Evolutionary conservation across 2,888 invertebrate genomes (phyloP), one percentile per base, ranked within the genome.

Genomic region (Epirrhoe tristata): DNA sequence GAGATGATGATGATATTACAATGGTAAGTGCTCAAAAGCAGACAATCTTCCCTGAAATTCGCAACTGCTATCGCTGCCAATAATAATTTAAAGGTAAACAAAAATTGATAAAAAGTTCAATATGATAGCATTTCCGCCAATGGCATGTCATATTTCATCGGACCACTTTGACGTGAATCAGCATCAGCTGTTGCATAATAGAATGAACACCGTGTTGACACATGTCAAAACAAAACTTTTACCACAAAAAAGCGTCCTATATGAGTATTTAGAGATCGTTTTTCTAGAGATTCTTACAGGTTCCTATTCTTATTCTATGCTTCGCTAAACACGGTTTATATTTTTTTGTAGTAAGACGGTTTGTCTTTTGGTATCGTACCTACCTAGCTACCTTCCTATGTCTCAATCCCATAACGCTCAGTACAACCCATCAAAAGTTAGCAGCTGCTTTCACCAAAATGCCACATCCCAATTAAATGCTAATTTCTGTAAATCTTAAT

Each of bases 311-410:
- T n/a, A n/a, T n/a, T n/a, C n/a, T n/a, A n/a, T n/a, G n/a, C n/a
- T n/a, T n/a, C n/a, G n/a, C n/a, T n/a, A n/a, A n/a, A n/a, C n/a
- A n/a, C n/a, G n/a, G n/a, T n/a, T n/a, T n/a, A n/a, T n/a, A n/a
- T n/a, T n/a, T n/a, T n/a, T n/a, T n/a, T n/a, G n/a, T n/a, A n/a
- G n/a, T n/a, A n/a, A n/a, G n/a, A n/a, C n/a, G n/a, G n/a, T n/a
- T n/a, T n/a, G n/a, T n/a, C n/a, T n/a, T n/a, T n/a, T n/a, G n/a
- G n/a, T n/a, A n/a, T n/a, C 51, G 24, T 51, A 51, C 8, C 8
- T 24, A 51, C 17, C 10, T 14, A 24, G 14, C 7, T 16, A 50
- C 83, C 78, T 82, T 81, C 81, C 3, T 83, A 85, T 86, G 24
- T 86, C 86, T 43, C 39, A 43, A 43, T 12, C 12, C 39, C 3